Conservation (phyloP, 2,113 vertebrate genomes). For the Corydoras sp. region DNA sequence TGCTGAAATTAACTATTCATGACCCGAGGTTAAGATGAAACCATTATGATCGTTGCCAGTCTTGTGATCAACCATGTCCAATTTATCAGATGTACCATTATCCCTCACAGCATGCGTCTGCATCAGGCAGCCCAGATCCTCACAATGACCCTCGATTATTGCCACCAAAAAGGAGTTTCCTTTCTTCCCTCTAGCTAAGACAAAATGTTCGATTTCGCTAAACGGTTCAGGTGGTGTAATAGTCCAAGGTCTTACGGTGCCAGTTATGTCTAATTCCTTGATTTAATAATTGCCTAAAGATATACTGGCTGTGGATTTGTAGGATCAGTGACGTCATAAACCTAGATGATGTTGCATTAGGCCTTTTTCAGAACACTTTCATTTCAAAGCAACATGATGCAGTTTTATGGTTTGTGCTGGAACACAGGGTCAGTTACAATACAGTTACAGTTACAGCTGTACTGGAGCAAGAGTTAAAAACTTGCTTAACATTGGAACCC, state of each 20-base stretch:
- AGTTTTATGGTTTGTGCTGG: too few species aligned
- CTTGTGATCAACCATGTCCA: slow-evolving; percentile 56
- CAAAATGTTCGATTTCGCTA: slow-evolving; percentile 6
- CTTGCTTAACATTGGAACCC: too few species aligned
- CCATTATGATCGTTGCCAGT: slow-evolving; percentile 31
- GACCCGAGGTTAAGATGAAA: slow-evolving; percentile 43
- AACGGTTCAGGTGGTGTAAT: slow-evolving; percentile 30
- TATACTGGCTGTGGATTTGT: too few species aligned
- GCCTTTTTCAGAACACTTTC: too few species aligned
- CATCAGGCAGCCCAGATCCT: slow-evolving; percentile 23
- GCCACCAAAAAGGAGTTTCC: slow-evolving; percentile 16
- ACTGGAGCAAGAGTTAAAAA: too few species aligned
- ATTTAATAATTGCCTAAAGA: too few species aligned
- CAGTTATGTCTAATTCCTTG: too few species aligned
- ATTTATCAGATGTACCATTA: slow-evolving; percentile 48
- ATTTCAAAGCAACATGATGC: too few species aligned
- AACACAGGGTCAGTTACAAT: too few species aligned
- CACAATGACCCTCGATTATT: slow-evolving; percentile 18
- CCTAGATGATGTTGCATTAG: too few species aligned
- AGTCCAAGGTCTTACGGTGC: slow-evolving; percentile 6
- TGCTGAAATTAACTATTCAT: slow-evolving; percentile 28
- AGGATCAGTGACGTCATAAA: too few species aligned
- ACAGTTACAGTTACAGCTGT: too few species aligned
- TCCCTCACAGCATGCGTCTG: slow-evolving; percentile 35
- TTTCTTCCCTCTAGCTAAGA: slow-evolving; percentile 9